Percentiles rank a stretch among this genome's conserved stretches.
phyloP scores from a whole-genome alignment of 1,140 invertebrate genomes.

The Apocrypta bakeri region DNA sequence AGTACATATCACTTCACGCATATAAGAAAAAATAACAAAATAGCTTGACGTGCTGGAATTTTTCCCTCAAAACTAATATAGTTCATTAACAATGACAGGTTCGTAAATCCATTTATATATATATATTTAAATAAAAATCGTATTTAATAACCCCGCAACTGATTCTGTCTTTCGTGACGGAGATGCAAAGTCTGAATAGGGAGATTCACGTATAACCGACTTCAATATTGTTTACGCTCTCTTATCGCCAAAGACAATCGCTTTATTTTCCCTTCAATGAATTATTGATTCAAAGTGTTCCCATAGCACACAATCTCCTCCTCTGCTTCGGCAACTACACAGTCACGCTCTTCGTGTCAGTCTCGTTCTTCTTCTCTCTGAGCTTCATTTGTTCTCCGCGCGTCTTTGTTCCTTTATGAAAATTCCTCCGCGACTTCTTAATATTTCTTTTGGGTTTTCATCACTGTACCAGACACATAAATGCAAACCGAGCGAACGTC shows the following conservation, averaged over 20 bases:
- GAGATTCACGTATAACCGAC: not conserved
- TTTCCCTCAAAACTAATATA: not conserved
- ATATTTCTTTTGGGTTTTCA: not conserved
- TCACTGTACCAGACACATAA: too few species aligned
- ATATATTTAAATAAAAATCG: not conserved
- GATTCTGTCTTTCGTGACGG: not conserved
- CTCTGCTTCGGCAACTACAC: not conserved
- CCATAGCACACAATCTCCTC: not conserved
- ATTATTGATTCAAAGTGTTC: slow-evolving; percentile 30
- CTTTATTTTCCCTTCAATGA: slow-evolving; percentile 32
- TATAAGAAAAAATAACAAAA: too few species aligned
- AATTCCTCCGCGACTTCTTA: not conserved
- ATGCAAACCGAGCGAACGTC: too few species aligned
- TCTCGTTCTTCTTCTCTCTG: not conserved
- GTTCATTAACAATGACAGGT: not conserved
- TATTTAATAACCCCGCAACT: not conserved
- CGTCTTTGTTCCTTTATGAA: not conserved
- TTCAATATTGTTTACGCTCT: not conserved
- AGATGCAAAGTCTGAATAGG: not conserved
- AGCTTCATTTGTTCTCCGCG: not conserved
- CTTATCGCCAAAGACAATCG: slow-evolving; percentile 27
- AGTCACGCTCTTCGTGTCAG: not conserved
- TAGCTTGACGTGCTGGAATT: too few species aligned
- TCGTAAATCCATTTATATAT: not conserved
- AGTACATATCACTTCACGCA: too few species aligned